Percentiles rank a stretch among this genome's conserved stretches.
These are phyloP conservation scores for Decapterus maruadsi DNA, from an alignment of 2,797 vertebrate species.

Conservation along the genomic window DNA sequence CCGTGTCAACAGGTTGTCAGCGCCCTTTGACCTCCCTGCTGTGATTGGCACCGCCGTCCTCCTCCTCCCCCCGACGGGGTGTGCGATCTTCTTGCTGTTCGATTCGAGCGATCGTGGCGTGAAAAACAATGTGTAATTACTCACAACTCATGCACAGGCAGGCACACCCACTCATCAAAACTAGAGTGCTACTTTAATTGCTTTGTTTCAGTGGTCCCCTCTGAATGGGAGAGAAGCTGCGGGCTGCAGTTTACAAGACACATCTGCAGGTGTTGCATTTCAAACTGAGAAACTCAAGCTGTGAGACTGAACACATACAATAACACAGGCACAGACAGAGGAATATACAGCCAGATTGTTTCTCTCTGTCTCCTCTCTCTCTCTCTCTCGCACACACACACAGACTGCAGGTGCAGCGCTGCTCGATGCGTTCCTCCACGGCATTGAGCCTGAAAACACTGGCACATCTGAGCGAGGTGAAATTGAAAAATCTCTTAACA, in stretches of 20 bases:
- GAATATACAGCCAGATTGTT: conserved; percentile 57
- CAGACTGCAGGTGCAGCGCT: conserved; percentile 70
- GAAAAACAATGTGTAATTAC: conserved; percentile 35
- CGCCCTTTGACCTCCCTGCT: conserved; percentile 65
- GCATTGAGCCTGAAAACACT: conserved; percentile 47
- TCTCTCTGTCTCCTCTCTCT: conserved; percentile 31
- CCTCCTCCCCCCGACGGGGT: not conserved
- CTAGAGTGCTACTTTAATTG: conserved; percentile 76
- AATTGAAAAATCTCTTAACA: conserved; percentile 72
- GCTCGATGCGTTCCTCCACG: conserved; percentile 42
- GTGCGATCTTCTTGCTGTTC: not conserved
- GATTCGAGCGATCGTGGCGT: conserved; percentile 8
- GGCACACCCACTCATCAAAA: conserved; percentile 49
- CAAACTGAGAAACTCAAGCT: conserved; percentile 75
- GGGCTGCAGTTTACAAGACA: conserved; percentile 76
- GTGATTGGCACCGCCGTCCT: conserved; percentile 29
- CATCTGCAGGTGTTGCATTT: conserved; percentile 84
- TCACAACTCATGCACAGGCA: conserved; percentile 13
- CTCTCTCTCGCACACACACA: not conserved
- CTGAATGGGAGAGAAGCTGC: conserved; percentile 69
- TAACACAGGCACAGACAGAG: conserved; percentile 54
- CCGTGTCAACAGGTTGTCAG: conserved; percentile 76
- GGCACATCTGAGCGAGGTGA: conserved; percentile 56
- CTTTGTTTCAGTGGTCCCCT: conserved; percentile 79
- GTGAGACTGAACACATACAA: conserved; percentile 56